Percentiles rank a stretch among this genome's conserved stretches.
Conservation (phyloP, 2,888 invertebrate genomes). For the Geotrupes spiniger region DNA sequence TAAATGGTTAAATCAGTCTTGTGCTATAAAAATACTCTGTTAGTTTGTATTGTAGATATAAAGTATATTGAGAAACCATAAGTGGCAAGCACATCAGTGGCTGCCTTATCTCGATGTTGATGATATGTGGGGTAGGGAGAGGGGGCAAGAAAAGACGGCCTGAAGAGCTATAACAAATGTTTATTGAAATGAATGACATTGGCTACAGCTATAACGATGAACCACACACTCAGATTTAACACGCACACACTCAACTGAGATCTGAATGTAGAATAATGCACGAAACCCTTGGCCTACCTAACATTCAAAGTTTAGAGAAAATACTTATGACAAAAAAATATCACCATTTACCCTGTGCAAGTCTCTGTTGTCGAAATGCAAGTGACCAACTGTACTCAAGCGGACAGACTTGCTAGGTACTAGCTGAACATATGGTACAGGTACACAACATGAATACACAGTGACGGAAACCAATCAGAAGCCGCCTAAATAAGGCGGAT, state of each 20-base stretch:
- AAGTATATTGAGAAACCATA: conserved; percentile 25
- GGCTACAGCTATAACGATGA: conserved; percentile 47
- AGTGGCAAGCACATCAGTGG: conserved; percentile 23
- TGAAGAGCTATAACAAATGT: conserved; percentile 50
- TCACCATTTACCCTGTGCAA: conserved; percentile 56
- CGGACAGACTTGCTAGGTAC: conserved; percentile 54
- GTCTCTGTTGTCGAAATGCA: conserved; percentile 53
- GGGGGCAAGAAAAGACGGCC: conserved; percentile 43
- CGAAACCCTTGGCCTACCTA: conserved; percentile 53
- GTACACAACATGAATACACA: conserved; percentile 54
- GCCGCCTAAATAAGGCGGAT: conserved; percentile 49
- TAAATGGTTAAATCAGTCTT: conserved; percentile 3
- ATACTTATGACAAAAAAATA: conserved; percentile 55
- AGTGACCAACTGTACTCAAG: conserved; percentile 52
- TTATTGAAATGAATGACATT: conserved; percentile 48
- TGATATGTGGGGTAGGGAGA: conserved; percentile 42
- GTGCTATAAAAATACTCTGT: conserved; percentile 36
- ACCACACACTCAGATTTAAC: conserved; percentile 26
- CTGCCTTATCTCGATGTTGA: conserved; percentile 33
- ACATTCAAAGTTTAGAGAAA: conserved; percentile 54
- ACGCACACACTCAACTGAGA: conserved; percentile 31
- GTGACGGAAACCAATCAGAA: conserved; percentile 52
- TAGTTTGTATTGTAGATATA: conserved; percentile 20
- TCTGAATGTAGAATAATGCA: conserved; percentile 47
- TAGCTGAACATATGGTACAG: conserved; percentile 54